Evolutionary conservation across 2,888 invertebrate genomes (phyloP).

Genomic region (Microplitis deprimator): DNA sequence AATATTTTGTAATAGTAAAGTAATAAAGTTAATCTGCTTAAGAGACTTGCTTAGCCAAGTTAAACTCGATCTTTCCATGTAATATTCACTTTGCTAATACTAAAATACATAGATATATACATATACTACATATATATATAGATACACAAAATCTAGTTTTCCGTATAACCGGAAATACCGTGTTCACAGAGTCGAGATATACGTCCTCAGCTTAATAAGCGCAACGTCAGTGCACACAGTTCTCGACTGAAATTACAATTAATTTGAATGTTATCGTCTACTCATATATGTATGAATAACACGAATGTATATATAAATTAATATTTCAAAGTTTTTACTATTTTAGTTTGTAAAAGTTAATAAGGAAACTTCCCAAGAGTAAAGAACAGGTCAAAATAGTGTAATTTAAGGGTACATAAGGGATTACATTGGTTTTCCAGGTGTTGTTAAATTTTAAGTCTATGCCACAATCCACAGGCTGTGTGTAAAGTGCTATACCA

Average conservation of each 20-base stretch:
- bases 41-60: neutral
- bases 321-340: too few species aligned
- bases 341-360: too few species aligned
- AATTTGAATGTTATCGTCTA: conserved; percentile 10
- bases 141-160: neutral
- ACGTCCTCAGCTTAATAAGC: conserved; percentile 45
- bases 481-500: neutral
- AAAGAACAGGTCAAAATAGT: too few species aligned
- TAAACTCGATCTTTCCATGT: conserved; percentile 3
- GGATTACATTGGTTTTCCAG: neutral
- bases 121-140: too few species aligned
- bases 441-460: neutral
- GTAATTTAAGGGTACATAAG: neutral
- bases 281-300: neutral
- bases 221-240: conserved; percentile 26
- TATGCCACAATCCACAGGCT: neutral
- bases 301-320: too few species aligned
- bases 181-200: conserved; percentile 35
- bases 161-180: conserved; percentile 8
- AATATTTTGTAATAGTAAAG: too few species aligned
- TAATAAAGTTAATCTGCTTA: neutral
- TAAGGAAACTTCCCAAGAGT: too few species aligned
- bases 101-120: too few species aligned
- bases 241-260: conserved; percentile 5
- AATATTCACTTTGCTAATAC: conserved; percentile 11